Evolutionary conservation across 2,888 invertebrate genomes (phyloP), one percentile per base, ranked within the genome.

Genomic region (Rhamnusium bicolor): DNA sequence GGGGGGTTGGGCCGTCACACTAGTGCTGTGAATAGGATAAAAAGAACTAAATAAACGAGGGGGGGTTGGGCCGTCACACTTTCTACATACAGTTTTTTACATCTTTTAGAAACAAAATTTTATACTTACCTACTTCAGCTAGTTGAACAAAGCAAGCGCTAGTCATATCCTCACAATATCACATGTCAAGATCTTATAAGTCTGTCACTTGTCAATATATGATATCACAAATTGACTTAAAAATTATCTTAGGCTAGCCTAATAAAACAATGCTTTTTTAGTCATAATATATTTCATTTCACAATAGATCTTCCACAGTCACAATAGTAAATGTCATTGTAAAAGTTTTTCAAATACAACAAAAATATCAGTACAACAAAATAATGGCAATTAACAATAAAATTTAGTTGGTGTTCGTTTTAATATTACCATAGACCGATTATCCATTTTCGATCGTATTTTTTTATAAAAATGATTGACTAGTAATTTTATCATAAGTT

Each of bases 271-370:
- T 40, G 19, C 18, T 24, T 47, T 14, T 58, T 63, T 63, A 63
- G 61, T 71, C 69, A 69, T 72, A 76, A 73, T 76, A 73, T 76
- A 76, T 79, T 84, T 84, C 81, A 76, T 79, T 84, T 84, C 81
- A 84, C 84, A 84, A 82, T 84, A 84, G 84, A 83, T 84, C 81
- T 83, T 63, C 83, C 82, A 84, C 84, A 84, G 84, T 84, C 81
- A 83, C 83, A 83, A 81, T 83, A 82, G 80, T 81, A 79, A 82
- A 80, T 80, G 80, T 82, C 77, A 81, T 82, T 78, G 81, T 81
- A 82, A 83, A 83, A 79, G 76, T 81, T 81, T 62, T 75, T 79
- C 75, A 79, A 80, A 80, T 82, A 84, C 83, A 85, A 83, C 84
- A 83, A 85, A 81, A 83, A 84, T 58, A 29, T 81, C 80, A 80